Percentiles rank a stretch among this genome's conserved stretches.
These are phyloP conservation scores for Oreohelix idahoensis DNA, from an alignment of 1,140 invertebrate species.

Conservation along the genomic window DNA sequence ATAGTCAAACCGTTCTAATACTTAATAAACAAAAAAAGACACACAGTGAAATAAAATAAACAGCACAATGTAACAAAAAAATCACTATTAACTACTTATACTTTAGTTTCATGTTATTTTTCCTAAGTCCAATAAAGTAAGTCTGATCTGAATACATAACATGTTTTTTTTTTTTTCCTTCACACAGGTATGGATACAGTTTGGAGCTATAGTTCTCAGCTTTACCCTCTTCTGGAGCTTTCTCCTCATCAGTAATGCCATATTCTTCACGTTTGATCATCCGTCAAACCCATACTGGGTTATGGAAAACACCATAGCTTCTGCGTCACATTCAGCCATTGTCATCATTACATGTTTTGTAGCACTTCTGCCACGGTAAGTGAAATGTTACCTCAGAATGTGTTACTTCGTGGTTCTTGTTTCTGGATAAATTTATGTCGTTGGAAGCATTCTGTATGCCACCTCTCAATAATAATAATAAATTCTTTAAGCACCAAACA, in stretches of 20 bases:
- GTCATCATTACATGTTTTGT: conserved; percentile 83
- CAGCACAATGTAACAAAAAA: too few relatives aligned
- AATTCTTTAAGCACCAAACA: too few relatives aligned
- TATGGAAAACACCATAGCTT: conserved; percentile 83
- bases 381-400: too few relatives aligned
- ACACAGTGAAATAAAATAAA: too few relatives aligned
- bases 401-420: too few relatives aligned
- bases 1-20: too few relatives aligned
- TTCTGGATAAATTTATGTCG: too few relatives aligned
- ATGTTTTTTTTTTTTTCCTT: too few relatives aligned
- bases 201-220: conserved; percentile 83
- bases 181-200: conserved; percentile 88
- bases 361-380: conserved; percentile 88
- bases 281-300: conserved; percentile 84
- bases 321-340: conserved; percentile 86
- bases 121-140: neutral
- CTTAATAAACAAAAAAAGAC: too few relatives aligned
- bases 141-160: too few relatives aligned
- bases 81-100: neutral
- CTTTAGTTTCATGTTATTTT: neutral
- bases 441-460: too few relatives aligned
- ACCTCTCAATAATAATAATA: too few relatives aligned
- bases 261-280: conserved; percentile 83
- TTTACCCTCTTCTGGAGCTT: conserved; percentile 87
- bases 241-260: conserved; percentile 86